Percentiles rank a stretch among this genome's conserved stretches.
These are phyloP conservation scores for Apogon talboti DNA, from an alignment of 2,797 vertebrate genomes.

Conservation along the genomic window DNA sequence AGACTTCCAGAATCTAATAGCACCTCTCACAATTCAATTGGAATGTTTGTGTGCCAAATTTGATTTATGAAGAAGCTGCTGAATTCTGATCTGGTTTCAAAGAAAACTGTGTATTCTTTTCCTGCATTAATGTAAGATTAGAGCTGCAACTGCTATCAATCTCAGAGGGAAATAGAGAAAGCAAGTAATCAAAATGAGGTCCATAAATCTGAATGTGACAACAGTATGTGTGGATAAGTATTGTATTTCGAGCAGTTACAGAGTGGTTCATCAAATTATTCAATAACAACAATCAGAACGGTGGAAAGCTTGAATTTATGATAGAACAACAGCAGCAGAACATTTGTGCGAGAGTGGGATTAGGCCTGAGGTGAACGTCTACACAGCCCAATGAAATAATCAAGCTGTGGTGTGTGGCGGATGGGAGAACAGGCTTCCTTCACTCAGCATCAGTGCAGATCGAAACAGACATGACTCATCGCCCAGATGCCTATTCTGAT, in stretches of 20 bases:
- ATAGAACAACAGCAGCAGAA: slow-evolving; percentile 19
- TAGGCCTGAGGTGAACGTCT: slow-evolving; percentile 24
- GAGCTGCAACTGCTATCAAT: slow-evolving; percentile 67
- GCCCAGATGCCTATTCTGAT: slow-evolving; percentile 47
- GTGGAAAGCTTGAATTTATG: slow-evolving; percentile 38
- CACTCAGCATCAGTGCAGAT: slow-evolving; percentile 56
- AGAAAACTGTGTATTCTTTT: slow-evolving; percentile 58
- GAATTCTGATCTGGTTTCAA: slow-evolving; percentile 51
- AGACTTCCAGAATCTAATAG: slow-evolving; percentile 61
- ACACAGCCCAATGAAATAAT: slow-evolving; percentile 12
- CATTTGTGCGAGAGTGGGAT: slow-evolving; percentile 32
- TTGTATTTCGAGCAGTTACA: no score
- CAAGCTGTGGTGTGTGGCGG: slow-evolving; percentile 35
- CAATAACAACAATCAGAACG: slow-evolving; percentile 35
- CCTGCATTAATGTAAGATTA: slow-evolving; percentile 72
- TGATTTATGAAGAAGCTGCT: slow-evolving; percentile 58
- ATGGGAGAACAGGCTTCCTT: slow-evolving; percentile 19
- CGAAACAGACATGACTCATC: slow-evolving; percentile 56
- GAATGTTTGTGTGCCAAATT: slow-evolving; percentile 61
- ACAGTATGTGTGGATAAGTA: slow-evolving; percentile 33
- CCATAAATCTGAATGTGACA: slow-evolving; percentile 77
- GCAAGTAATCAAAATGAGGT: slow-evolving; percentile 68
- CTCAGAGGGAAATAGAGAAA: slow-evolving; percentile 57
- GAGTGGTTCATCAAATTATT: slow-evolving; percentile 54
- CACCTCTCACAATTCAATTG: slow-evolving; percentile 56